phyloP scores from a whole-genome alignment of 2,113 vertebrate genomes.

The Tenebrosternarchus preto region DNA sequence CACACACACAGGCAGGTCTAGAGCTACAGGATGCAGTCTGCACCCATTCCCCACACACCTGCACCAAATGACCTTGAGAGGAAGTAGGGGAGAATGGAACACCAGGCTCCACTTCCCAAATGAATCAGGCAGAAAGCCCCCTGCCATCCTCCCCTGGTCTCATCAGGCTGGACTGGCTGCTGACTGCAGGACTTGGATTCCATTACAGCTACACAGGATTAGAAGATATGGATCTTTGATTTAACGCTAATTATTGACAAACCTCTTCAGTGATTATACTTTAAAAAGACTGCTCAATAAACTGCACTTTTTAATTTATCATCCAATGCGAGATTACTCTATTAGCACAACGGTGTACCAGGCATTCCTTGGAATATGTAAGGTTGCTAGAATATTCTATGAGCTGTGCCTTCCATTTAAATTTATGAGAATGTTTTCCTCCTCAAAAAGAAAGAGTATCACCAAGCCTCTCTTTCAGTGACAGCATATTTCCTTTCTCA shows the following conservation, averaged over 20 bases:
- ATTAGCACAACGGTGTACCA: background rate
- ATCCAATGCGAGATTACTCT: background rate
- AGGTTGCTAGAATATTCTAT: conserved; percentile 40
- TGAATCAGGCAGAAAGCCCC: conserved; percentile 48
- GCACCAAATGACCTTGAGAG: conserved; percentile 44
- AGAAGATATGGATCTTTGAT: conserved; percentile 21
- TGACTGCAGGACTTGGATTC: conserved; percentile 37
- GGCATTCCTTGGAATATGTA: conserved; percentile 3
- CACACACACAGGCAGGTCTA: conserved; percentile 2
- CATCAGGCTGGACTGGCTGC: conserved; percentile 26
- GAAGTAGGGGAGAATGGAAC: conserved; percentile 17
- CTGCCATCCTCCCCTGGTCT: conserved; percentile 30
- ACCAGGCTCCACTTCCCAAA: conserved; percentile 42
- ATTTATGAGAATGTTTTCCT: conserved; percentile 32
- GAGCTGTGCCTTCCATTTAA: conserved; percentile 30
- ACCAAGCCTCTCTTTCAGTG: background rate
- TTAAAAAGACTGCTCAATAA: conserved; percentile 8
- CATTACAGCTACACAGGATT: conserved; percentile 26
- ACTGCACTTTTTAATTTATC: background rate
- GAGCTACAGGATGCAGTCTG: conserved; percentile 37
- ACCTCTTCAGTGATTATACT: conserved; percentile 10
- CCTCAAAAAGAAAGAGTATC: conserved; percentile 21
- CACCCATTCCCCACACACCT: conserved; percentile 31
- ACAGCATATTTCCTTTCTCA: background rate
- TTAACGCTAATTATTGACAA: conserved; percentile 31